Evolutionary conservation across 2,113 vertebrate genomes (phyloP), one percentile per base, ranked within the genome.

Genomic region (Salvelinus sp.): DNA sequence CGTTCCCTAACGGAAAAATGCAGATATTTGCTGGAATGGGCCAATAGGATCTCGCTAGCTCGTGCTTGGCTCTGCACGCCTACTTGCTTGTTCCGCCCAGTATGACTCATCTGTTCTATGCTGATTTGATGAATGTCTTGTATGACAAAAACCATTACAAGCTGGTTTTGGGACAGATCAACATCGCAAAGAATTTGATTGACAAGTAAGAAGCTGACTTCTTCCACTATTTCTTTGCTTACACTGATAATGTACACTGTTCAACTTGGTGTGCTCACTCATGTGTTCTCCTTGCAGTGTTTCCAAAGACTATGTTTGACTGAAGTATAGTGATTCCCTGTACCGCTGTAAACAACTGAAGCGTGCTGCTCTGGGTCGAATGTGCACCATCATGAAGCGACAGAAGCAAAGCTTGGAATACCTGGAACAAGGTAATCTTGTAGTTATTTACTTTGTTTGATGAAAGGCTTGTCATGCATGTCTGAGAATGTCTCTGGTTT

Each of bases 61-160:
- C 33, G 30, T 33, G 30, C 30, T 33, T 33, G 4, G 33, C 33
- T 33, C 33, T 33, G 33, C 33, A 33, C 0, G 33, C 33, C 6
- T 33, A 6, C 33, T 33, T 33, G 33, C 33, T 33, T 33, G 33
- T 7, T 33, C 33, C 6, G 33, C 33, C 30, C 30, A 33, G 6
- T 7, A 33, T 33, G 33, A 33, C 6, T 33, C 6, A 33, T 6
- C 33, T 33, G 33, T 33, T 99, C 80, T 99, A 99, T 25, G 98
- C 98, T 0, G 97, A 99, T 82, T 85, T 99, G 90, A 98, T 98
- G 97, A 99, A 99, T 2, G 93, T 99, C 54, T 88, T 99, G 58
- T 99, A 99, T 3, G 98, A 99, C 90, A 99, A 99, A 83, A 97
- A 99, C 74, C 98, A 99, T 86, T 99, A 98, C 89, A 99, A 99